Conservation (phyloP, 1,140 invertebrate species). For the Tetramorium alpestre region DNA sequence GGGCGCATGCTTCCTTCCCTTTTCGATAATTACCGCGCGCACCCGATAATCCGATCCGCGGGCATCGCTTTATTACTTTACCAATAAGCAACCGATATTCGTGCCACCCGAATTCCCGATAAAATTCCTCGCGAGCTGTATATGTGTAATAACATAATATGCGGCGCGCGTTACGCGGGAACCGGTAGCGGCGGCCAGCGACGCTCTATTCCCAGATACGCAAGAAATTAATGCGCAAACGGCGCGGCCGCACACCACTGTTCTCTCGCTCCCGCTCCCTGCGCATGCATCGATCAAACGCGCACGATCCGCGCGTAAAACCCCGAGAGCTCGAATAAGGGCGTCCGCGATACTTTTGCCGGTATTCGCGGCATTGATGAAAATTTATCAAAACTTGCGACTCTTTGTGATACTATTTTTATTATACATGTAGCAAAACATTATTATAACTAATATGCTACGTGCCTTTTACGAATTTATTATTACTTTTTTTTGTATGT, state of each 20-base stretch:
- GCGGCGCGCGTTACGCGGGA: conserved; percentile 4
- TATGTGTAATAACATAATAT: conserved; percentile 22
- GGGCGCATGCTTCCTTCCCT: conserved; percentile 22
- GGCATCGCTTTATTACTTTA: conserved; percentile 62
- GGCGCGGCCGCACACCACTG: not conserved
- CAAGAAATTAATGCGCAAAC: conserved; percentile 50
- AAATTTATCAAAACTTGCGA: too few relatives aligned
- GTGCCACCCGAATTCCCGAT: conserved; percentile 52
- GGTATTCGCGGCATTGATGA: not conserved
- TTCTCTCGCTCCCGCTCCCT: not conserved
- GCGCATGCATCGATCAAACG: conserved; percentile 46
- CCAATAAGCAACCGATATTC: conserved; percentile 60
- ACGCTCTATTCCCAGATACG: conserved; percentile 36
- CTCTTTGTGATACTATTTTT: too few relatives aligned
- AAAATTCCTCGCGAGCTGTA: conserved; percentile 39
- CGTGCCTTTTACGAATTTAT: too few relatives aligned
- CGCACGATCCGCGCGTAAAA: conserved; percentile 30
- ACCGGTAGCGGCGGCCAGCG: conserved; percentile 6
- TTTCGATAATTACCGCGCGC: conserved; percentile 51
- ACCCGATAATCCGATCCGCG: conserved; percentile 46
- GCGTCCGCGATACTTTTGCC: not conserved
- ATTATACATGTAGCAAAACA: too few relatives aligned
- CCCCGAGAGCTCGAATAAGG: not conserved
- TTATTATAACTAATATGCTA: too few relatives aligned
- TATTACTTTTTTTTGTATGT: too few relatives aligned